These are phyloP conservation scores for Anaspis maculata DNA, from an alignment of 2,888 invertebrate species.

Conservation along the genomic window DNA sequence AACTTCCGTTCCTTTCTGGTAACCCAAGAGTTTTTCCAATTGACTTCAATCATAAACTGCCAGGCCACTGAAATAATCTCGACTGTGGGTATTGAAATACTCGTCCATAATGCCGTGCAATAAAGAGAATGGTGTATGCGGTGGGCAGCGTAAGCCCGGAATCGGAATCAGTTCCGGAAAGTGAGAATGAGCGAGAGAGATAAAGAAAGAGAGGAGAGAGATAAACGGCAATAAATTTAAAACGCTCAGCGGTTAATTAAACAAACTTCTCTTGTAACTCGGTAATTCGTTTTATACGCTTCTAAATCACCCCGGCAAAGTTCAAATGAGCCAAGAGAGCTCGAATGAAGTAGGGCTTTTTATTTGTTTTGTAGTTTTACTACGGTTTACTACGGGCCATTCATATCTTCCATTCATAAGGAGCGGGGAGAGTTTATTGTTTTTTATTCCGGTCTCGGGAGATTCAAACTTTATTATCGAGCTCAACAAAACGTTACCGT, in stretches of 20 bases:
- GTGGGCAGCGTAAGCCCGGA: too few relatives aligned
- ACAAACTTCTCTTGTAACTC: conserved; percentile 11
- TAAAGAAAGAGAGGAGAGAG: too few relatives aligned
- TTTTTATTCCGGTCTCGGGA: conserved; percentile 16
- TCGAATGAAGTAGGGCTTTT: conserved; percentile 39
- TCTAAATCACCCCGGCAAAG: conserved; percentile 17
- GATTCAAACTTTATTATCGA: conserved; percentile 24
- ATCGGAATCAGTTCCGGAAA: too few relatives aligned
- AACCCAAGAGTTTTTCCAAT: too few relatives aligned
- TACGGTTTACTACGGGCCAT: conserved; percentile 40
- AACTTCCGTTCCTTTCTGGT: too few relatives aligned
- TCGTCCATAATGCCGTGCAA: too few relatives aligned
- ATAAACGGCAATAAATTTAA: too few relatives aligned
- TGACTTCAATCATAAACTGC: too few relatives aligned
- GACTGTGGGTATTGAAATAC: too few relatives aligned
- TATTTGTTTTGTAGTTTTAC: conserved; percentile 44
- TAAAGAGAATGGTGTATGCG: too few relatives aligned
- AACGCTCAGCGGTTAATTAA: conserved; percentile 14
- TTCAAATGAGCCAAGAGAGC: conserved; percentile 23
- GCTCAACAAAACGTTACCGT: conserved; percentile 20
- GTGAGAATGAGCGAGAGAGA: too few relatives aligned
- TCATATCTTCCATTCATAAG: conserved; percentile 38
- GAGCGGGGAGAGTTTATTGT: conserved; percentile 16
- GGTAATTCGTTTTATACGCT: conserved; percentile 15
- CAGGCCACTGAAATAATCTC: too few relatives aligned